phyloP scores from a whole-genome alignment of 2,888 invertebrate species.

The Caenorhabditis sp. region DNA sequence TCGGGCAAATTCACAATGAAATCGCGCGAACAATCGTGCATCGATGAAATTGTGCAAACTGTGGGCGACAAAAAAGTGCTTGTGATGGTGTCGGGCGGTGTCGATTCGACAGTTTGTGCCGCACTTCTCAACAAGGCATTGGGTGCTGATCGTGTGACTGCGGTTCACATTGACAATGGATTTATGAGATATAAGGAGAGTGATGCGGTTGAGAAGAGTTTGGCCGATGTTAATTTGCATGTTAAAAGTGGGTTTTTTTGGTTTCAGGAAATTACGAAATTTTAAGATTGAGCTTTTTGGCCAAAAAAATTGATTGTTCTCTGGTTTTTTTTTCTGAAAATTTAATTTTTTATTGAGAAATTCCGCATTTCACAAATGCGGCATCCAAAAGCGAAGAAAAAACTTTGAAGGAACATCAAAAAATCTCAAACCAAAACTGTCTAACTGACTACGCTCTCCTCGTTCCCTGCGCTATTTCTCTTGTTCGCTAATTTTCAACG shows the following conservation, averaged over 20 bases:
- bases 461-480: too few relatives aligned
- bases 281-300: background rate
- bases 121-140: slow-evolving; percentile 90
- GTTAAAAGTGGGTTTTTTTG: slow-evolving; percentile 49
- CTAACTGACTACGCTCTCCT: too few relatives aligned
- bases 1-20: slow-evolving; percentile 81
- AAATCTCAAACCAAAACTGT: too few relatives aligned
- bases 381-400: too few relatives aligned
- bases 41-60: slow-evolving; percentile 87
- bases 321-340: too few relatives aligned
- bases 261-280: background rate
- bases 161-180: slow-evolving; percentile 97
- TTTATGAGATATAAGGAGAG: slow-evolving; percentile 90
- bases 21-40: slow-evolving; percentile 86
- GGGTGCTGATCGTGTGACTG: slow-evolving; percentile 81
- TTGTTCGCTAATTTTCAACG: too few relatives aligned
- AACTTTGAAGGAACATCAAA: too few relatives aligned
- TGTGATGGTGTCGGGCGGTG: slow-evolving; percentile 87
- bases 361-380: too few relatives aligned
- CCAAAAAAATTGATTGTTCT: too few relatives aligned
- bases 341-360: too few relatives aligned
- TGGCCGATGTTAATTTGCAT: slow-evolving; percentile 54
- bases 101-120: slow-evolving; percentile 99
- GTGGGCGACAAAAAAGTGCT: slow-evolving; percentile 90
- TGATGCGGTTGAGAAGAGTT: slow-evolving; percentile 77